Base-by-base conservation (phyloP, 1,140 invertebrate genomes). In the Hesperophylax magnus region DNA sequence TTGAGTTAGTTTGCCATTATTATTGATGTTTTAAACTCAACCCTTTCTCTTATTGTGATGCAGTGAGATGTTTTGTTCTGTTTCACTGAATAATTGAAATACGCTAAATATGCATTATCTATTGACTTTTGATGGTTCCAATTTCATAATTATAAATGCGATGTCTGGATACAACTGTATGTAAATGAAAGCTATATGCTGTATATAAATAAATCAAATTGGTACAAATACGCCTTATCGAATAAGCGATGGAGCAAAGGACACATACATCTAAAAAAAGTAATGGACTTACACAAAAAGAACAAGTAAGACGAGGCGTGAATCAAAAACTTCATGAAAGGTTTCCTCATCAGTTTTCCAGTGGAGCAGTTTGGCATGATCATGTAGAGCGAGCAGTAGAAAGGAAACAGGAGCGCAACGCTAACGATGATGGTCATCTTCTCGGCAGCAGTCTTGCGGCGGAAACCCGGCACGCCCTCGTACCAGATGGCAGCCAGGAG, bases 311-410 rank as follows among this genome's bases (percentile, higher is more conserved):
- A 97, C 0, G 96, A 95, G 0, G 96, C 96, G 86, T 98, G 97
- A 78, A 96, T 94, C 79, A 98, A 92, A 87, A 98, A 98, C 88
- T 98, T 98, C 93, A 98, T 97, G 86, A 98, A 98, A 0, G 97
- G 97, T 85, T 95, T 96, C 81, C 95, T 92, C 92, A 98, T 94
- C 3, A 96, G 90, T 85, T 93, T 93, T 0, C 96, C 97, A 22
- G 93, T 93, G 31, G 91, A 88, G 67, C 94, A 95, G 81, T 94
- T 93, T 0, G 96, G 96, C 0, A 93, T 92, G 15, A 97, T 85
- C 89, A 97, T 94, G 85, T 98, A 98, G 53, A 95, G 88, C 0
- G 93, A 87, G 85, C 96, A 97, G 87, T 97, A 97, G 60, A 97
- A 90, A 0, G 97, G 97, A 86, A 97, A 98, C 11, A 97, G 86